These are phyloP conservation scores for Odontomyia ornata DNA, from an alignment of 2,888 invertebrate genomes.

Conservation along the genomic window DNA sequence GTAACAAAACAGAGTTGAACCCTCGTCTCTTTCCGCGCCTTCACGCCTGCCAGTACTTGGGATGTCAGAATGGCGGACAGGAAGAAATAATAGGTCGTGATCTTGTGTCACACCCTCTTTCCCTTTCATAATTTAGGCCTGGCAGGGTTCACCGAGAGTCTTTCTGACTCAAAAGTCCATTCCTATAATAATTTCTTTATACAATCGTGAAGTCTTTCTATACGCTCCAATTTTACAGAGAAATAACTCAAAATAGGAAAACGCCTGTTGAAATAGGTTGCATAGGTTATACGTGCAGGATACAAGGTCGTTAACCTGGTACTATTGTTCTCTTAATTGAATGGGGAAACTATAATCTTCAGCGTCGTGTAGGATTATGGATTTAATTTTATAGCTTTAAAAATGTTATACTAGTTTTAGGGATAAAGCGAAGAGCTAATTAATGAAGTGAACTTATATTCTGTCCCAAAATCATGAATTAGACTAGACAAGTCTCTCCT, in stretches of 20 bases:
- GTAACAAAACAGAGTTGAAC: slow-evolving; percentile 6
- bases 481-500: no score
- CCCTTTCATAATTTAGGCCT: background rate
- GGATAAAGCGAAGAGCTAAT: no score
- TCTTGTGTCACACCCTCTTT: slow-evolving; percentile 24
- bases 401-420: no score
- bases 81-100: slow-evolving; percentile 28
- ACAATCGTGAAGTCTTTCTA: background rate
- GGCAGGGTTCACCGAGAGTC: background rate
- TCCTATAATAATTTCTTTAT: slow-evolving; percentile 19
- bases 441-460: no score
- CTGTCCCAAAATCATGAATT: no score
- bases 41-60: background rate
- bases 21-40: background rate
- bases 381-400: no score
- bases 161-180: slow-evolving; percentile 2
- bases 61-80: slow-evolving; percentile 6
- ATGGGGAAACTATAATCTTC: background rate
- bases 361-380: no score
- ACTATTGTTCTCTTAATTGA: slow-evolving; percentile 15
- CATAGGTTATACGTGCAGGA: background rate
- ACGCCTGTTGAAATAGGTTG: background rate
- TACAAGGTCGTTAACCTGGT: slow-evolving; percentile 11
- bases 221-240: background rate
- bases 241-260: background rate